These are phyloP conservation scores for Seriola rivoliana DNA, from an alignment of 2,113 vertebrate species.

Conservation along the genomic window DNA sequence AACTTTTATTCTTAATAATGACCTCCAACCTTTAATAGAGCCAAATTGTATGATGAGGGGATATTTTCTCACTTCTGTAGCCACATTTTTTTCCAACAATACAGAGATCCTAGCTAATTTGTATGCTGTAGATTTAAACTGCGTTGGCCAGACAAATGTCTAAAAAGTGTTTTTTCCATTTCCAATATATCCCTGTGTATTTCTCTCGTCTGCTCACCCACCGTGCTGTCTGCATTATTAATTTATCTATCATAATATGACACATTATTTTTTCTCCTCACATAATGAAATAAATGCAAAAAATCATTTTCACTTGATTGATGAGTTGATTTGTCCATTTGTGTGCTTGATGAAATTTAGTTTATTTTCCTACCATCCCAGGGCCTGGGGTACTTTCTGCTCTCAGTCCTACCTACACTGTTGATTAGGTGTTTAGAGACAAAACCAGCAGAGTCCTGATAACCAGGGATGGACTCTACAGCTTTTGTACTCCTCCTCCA, in stretches of 20 bases:
- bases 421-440: conserved; percentile 43
- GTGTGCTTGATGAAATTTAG: conserved; percentile 11
- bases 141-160: background rate
- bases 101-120: background rate
- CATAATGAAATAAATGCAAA: conserved; percentile 8
- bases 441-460: conserved; percentile 37
- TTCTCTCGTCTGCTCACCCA: background rate
- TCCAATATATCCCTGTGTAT: background rate
- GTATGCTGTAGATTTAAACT: background rate
- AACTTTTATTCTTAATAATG: background rate
- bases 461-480: conserved; percentile 33
- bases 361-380: conserved; percentile 22
- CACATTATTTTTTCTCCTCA: background rate
- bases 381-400: background rate
- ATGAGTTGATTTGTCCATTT: conserved; percentile 22
- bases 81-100: background rate
- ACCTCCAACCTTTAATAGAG: background rate
- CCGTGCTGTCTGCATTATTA: background rate
- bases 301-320: conserved; percentile 21
- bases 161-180: background rate
- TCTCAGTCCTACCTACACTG: conserved; percentile 39
- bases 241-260: background rate
- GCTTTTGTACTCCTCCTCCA: conserved; percentile 37
- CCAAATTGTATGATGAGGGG: background rate
- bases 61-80: background rate